Evolutionary conservation across 2,888 invertebrate genomes (phyloP).

Genomic region (Sarcophaga caerulescens): DNA sequence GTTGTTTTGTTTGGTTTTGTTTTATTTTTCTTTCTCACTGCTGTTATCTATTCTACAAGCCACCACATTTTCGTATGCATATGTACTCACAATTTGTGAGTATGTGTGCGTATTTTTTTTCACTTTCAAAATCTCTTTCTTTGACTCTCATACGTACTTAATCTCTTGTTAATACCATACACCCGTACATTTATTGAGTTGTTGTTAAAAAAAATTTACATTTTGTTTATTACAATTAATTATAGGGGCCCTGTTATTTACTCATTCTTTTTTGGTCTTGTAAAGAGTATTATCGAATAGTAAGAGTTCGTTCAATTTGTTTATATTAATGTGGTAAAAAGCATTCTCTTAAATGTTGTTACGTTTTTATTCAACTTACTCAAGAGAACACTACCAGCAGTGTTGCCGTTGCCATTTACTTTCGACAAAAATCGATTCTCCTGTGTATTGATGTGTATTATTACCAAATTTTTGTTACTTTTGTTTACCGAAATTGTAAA

Average conservation of each 20-base stretch:
- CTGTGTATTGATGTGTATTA: too few species aligned
- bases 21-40: constrained; percentile 16
- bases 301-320: too few species aligned
- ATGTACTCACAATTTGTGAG: constrained; percentile 41
- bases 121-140: constrained; percentile 28
- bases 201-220: constrained; percentile 36
- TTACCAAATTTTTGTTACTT: too few species aligned
- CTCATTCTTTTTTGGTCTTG: too few species aligned
- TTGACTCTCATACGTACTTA: not conserved
- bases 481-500: too few species aligned
- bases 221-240: constrained; percentile 4
- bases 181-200: constrained; percentile 34
- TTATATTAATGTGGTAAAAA: too few species aligned
- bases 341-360: too few species aligned
- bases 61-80: not conserved
- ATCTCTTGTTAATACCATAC: not conserved
- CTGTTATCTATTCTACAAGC: constrained; percentile 8
- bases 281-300: too few species aligned
- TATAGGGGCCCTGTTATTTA: constrained; percentile 24
- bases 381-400: too few species aligned
- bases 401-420: too few species aligned
- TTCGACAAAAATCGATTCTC: too few species aligned
- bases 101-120: not conserved
- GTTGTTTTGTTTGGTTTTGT: not conserved
- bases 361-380: too few species aligned